Evolutionary conservation across 2,113 vertebrate species (phyloP).

Genomic region (Cyrtonyx montezumae): DNA sequence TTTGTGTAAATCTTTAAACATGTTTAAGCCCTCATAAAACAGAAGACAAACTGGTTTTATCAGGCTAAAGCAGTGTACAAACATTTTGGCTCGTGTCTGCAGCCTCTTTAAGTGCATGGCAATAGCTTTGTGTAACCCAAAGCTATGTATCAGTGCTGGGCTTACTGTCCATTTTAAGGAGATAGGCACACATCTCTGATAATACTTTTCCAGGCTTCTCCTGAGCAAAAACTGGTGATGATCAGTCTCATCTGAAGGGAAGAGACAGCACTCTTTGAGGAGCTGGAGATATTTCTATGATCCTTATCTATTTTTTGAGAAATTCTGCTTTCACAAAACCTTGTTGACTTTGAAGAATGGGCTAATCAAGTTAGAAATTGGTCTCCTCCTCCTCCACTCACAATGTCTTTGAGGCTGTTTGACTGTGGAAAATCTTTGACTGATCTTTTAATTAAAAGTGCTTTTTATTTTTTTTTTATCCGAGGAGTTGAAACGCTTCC

Average conservation of each 20-base stretch:
- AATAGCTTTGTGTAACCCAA: not conserved
- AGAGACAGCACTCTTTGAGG: not conserved
- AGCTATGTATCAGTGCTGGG: not conserved
- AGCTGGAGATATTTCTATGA: not conserved
- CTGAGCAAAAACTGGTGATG: not conserved
- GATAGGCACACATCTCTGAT: not conserved
- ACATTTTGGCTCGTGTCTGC: not conserved
- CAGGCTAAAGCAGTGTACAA: not conserved
- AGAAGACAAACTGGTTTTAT: not conserved
- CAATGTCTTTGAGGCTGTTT: conserved; percentile 50
- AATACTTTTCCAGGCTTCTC: not conserved
- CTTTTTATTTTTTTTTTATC: not conserved
- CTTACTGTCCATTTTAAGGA: not conserved
- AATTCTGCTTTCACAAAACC: not conserved
- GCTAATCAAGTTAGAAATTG: conserved; percentile 26
- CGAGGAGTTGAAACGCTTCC: not conserved
- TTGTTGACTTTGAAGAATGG: conserved; percentile 34
- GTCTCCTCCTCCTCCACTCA: conserved; percentile 48
- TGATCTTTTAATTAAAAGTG: conserved; percentile 67
- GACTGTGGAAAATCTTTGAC: conserved; percentile 50
- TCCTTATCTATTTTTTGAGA: not conserved
- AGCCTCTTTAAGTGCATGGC: not conserved
- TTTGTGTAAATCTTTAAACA: not conserved
- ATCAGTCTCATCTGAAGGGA: not conserved
- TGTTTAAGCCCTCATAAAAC: not conserved